A percentile compares a stretch with the other conserved stretches of the same genome.
These are phyloP conservation scores for Bambusicola thoracicus DNA, from an alignment of 2,113 vertebrate species.

Conservation along the genomic window DNA sequence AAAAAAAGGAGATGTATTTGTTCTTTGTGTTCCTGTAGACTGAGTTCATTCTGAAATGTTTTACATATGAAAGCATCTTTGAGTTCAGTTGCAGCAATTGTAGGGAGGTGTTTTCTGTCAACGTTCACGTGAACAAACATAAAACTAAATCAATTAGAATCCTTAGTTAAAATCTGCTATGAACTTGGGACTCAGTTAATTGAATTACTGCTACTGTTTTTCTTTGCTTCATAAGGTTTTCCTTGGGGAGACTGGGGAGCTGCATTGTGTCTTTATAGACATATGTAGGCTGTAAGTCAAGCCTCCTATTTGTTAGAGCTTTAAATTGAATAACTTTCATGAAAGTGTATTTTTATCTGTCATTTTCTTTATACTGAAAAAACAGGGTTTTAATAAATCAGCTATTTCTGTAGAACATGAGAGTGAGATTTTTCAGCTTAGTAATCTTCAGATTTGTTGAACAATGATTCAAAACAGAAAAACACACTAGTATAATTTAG, in stretches of 20 bases:
- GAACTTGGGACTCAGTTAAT: neutral
- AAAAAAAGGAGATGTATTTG: neutral
- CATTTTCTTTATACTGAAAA: neutral
- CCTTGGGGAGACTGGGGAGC: neutral
- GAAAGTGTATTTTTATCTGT: neutral
- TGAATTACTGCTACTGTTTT: neutral
- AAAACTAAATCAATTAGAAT: neutral
- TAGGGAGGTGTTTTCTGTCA: neutral
- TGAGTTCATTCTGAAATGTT: neutral
- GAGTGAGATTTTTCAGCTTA: neutral
- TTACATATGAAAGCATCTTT: slow-evolving; percentile 39
- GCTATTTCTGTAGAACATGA: neutral
- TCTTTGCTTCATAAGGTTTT: neutral
- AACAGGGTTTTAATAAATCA: neutral
- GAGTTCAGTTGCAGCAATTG: neutral
- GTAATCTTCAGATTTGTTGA: neutral
- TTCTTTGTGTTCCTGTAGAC: neutral
- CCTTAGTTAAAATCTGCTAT: slow-evolving; percentile 5
- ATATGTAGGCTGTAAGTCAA: neutral
- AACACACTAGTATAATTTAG: neutral
- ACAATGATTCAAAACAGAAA: neutral
- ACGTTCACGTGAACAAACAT: neutral
- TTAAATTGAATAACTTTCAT: neutral
- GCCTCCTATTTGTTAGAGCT: neutral
- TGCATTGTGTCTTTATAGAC: neutral